These are phyloP conservation scores for Drosophila gaucha DNA, from an alignment of 2,888 invertebrate genomes.

Conservation along the genomic window DNA sequence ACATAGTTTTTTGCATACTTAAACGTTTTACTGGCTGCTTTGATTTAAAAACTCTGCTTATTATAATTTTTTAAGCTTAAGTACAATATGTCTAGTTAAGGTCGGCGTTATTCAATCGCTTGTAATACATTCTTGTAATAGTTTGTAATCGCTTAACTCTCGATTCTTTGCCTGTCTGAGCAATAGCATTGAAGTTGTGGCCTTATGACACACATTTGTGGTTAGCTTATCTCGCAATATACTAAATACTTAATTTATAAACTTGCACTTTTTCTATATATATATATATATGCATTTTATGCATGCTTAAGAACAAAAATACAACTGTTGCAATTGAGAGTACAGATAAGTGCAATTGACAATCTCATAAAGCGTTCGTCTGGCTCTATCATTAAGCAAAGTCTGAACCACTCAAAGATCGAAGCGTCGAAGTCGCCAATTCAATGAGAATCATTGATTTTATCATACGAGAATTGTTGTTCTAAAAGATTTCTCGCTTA, in stretches of 20 bases:
- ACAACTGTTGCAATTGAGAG: constrained; percentile 13
- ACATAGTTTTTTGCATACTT: not conserved
- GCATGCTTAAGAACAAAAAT: not conserved
- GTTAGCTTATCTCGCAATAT: constrained; percentile 66
- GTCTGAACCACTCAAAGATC: constrained; percentile 36
- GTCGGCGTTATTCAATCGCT: not conserved
- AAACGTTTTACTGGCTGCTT: constrained; percentile 6
- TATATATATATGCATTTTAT: not conserved
- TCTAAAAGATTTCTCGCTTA: not conserved
- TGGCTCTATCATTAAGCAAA: constrained; percentile 52
- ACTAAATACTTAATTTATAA: constrained; percentile 30
- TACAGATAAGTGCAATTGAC: constrained; percentile 37
- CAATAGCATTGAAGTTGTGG: constrained; percentile 77
- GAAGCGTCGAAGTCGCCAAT: constrained; percentile 33
- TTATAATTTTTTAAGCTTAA: not conserved
- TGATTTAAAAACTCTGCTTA: not conserved
- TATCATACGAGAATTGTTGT: constrained; percentile 22
- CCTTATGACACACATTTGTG: constrained; percentile 79
- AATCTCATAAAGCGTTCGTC: constrained; percentile 10
- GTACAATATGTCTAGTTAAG: constrained; percentile 1
- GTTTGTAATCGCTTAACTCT: constrained; percentile 30
- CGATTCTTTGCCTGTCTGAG: constrained; percentile 45
- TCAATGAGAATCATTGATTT: constrained; percentile 39
- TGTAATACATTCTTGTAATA: not conserved
- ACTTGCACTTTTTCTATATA: constrained; percentile 16